Evolutionary conservation across 2,113 vertebrate species (phyloP).

Genomic region (Maylandia zebra): DNA sequence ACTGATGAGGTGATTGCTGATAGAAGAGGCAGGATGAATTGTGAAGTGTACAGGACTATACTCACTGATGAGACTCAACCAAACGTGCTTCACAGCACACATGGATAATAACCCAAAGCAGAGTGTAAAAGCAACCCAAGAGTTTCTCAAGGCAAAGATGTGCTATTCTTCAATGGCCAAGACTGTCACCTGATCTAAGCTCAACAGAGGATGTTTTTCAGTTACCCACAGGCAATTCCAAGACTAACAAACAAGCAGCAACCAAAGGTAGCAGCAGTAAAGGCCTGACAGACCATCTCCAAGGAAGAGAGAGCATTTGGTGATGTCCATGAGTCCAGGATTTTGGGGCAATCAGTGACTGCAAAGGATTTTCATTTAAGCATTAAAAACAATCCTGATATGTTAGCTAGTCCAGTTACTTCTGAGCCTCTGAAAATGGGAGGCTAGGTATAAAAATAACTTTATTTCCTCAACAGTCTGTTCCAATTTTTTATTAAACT

Average conservation of each 20-base stretch:
- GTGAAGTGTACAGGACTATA: not conserved
- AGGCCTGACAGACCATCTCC: not conserved
- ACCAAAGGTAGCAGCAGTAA: not conserved
- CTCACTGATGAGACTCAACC: not conserved
- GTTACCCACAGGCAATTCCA: not conserved
- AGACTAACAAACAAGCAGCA: not conserved
- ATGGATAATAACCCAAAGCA: not conserved
- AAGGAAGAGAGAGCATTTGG: not conserved
- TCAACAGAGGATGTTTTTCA: not conserved
- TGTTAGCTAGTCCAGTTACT: not conserved
- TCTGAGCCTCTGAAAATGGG: not conserved
- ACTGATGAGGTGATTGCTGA: not conserved
- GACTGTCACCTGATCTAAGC: not conserved
- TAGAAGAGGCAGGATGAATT: not conserved
- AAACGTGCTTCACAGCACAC: not conserved
- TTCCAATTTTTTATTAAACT: not conserved
- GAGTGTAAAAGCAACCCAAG: not conserved
- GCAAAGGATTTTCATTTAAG: not conserved
- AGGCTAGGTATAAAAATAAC: not conserved
- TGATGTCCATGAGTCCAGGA: not conserved
- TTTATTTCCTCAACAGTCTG: not conserved
- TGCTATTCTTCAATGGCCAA: not conserved
- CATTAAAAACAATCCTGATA: not conserved
- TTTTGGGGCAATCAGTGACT: not conserved
- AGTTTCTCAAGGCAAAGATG: not conserved